Percentiles rank a stretch among this genome's conserved stretches.
Conservation (phyloP, 2,113 vertebrate genomes). For the Gadus chalcogrammus region DNA sequence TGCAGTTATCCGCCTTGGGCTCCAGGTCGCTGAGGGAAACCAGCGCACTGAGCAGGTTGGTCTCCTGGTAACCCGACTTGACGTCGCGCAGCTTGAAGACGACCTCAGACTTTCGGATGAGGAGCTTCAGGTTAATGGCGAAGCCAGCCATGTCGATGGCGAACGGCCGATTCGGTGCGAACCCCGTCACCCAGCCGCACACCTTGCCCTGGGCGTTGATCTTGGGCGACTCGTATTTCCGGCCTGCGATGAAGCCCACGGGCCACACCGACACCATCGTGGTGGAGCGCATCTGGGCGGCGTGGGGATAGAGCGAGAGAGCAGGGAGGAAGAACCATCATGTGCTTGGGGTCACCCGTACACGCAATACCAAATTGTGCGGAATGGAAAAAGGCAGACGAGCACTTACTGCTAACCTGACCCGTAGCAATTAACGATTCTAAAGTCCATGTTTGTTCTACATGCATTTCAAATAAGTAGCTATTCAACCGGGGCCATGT, state of each 20-base stretch:
- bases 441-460: no score
- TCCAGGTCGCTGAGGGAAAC: conserved; percentile 82
- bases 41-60: conserved; percentile 81
- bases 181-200: conserved; percentile 84
- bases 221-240: conserved; percentile 81
- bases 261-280: conserved; percentile 84
- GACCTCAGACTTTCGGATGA: conserved; percentile 80
- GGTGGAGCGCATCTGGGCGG: conserved; percentile 81
- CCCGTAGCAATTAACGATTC: no score
- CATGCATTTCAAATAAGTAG: no score
- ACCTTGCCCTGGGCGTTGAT: conserved; percentile 80
- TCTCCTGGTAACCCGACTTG: conserved; percentile 86
- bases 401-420: no score
- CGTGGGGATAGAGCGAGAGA: conserved; percentile 15
- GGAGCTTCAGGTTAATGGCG: conserved; percentile 79
- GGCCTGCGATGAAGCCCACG: conserved; percentile 82
- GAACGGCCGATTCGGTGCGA: conserved; percentile 83
- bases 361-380: no score
- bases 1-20: conserved; percentile 86
- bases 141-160: conserved; percentile 90
- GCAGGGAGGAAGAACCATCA: no score
- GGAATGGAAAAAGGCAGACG: no score
- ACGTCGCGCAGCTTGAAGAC: conserved; percentile 83
- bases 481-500: no score
- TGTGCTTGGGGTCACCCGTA: no score